Percentiles rank a stretch among this genome's conserved stretches.
Evolutionary conservation across 2,888 invertebrate species (phyloP).

Genomic region (Polyommatus icarus): DNA sequence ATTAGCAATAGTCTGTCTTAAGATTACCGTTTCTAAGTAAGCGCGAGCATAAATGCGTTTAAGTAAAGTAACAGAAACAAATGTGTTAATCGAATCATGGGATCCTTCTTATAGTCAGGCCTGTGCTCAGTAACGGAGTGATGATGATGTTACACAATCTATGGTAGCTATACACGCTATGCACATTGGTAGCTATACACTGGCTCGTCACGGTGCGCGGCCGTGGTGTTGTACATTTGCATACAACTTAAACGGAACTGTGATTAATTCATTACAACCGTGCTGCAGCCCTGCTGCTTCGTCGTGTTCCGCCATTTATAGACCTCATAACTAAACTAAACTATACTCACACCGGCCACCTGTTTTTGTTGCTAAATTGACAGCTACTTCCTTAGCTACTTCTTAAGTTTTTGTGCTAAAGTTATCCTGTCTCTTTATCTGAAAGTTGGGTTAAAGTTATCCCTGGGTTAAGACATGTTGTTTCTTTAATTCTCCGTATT

Average conservation of each 20-base stretch:
- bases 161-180: slow-evolving; percentile 58
- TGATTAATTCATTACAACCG: slow-evolving; percentile 52
- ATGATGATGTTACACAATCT: slow-evolving; percentile 35
- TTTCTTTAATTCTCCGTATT: too few species aligned
- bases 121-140: neutral
- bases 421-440: neutral
- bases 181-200: slow-evolving; percentile 59
- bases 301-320: slow-evolving; percentile 7
- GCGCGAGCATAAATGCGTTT: too few species aligned
- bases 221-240: slow-evolving; percentile 67
- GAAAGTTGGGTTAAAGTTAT: too few species aligned
- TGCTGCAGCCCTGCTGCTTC: slow-evolving; percentile 33
- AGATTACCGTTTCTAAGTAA: too few species aligned
- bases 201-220: slow-evolving; percentile 3
- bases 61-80: too few species aligned
- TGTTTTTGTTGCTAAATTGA: neutral
- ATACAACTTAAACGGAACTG: slow-evolving; percentile 64
- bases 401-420: neutral
- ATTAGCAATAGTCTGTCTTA: too few species aligned
- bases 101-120: too few species aligned
- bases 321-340: neutral
- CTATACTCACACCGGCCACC: neutral
- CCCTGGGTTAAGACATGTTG: too few species aligned
- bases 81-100: too few species aligned
- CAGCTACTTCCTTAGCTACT: neutral